Evolutionary conservation across 1,140 invertebrate genomes (phyloP), one percentile per base, ranked within the genome.

Genomic region (Lepidurus arcticus): DNA sequence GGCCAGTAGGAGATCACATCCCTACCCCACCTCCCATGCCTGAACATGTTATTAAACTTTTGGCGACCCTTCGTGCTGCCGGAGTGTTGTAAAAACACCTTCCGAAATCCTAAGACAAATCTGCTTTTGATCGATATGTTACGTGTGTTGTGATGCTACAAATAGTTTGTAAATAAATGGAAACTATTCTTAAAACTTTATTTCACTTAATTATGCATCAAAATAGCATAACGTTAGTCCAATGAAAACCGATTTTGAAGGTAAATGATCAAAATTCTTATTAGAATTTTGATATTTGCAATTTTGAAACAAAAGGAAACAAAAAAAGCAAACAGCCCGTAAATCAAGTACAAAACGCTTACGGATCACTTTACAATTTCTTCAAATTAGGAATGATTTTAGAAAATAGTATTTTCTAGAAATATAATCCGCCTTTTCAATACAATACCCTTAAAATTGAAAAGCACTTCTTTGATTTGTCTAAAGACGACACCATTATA

Each of bases 81-180:
- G 53, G 53, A n/a, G n/a, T 65, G n/a, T 16, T 65, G 53, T 65
- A 65, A 65, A 16, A 34, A 34, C 34, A 34, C 34, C 1, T 34
- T 34, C 34, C 34, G 34, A 34, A 34, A 34, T 4, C 34, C 34
- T 34, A 90, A 90, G 34, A 4, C 3, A 34, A 34, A 34, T 34
- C 80, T 85, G 88, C 82, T 90, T 88, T 85, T 34, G 34, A 34
- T 34, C 34, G 0, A 34, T 34, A 34, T 34, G 34, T 34, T 34
- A 34, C 34, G 89, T 34, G 34, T 34, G 34, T 34, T 34, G 34
- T 34, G 34, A 34, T 34, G 87, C 88, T 34, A 34, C 3, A 34
- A 34, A 34, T 34, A 34, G 34, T 34, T 34, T 34, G 34, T 34
- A 34, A 34, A 34, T 34, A 34, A 34, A 34, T 34, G 34, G 34